Base-by-base conservation (phyloP, 1,140 invertebrate species). In the Hyposmocoma kahamanoa region DNA sequence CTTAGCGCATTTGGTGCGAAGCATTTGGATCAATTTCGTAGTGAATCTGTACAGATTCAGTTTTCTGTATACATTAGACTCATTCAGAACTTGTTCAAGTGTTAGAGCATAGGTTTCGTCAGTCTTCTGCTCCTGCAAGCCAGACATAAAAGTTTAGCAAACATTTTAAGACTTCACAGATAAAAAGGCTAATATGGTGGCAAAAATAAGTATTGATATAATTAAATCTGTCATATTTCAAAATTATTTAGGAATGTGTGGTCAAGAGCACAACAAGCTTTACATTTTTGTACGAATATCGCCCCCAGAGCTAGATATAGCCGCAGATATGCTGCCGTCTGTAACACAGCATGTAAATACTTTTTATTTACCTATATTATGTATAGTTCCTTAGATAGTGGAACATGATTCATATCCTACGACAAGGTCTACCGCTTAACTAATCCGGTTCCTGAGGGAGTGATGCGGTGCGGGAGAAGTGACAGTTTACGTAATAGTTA, bases 51-150 rank as follows among this genome's bases (percentile, higher is more conserved):
- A 67, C 48, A 54, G 66, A 47, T 50, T 61, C 20, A 58, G 60
- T 50, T 79, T 83, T 42, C 70, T 67, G 22, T 81, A 59, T 30
- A 83, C 51, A 51, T 79, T 79, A 6, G 70, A 57, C 53, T 81
- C 77, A 17, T 53, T 59, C 3, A 48, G 42, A 13, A 81, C 34
- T 54, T 73, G 55, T 3, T 83, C 68, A 17, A 83, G 44, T 22
- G 58, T 52, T 15, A 36, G 34, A 22, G 45, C 49, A 36, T 62
- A 75, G 9, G 73, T 53, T 18, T 80, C 69, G 46, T 78, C 71
- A 18, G 69, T 80, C 69, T 46, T 78, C 71, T 17, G 69, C 32
- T 47, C 59, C 78, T 17, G 41, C 20, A 15, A 52, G 53, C 79
- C n/a, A n/a, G n/a, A n/a, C n/a, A n/a, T 82, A 50, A 47, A 75